These are phyloP conservation scores for Sitta carolinensis DNA, from an alignment of 2,797 vertebrate genomes.

Conservation along the genomic window DNA sequence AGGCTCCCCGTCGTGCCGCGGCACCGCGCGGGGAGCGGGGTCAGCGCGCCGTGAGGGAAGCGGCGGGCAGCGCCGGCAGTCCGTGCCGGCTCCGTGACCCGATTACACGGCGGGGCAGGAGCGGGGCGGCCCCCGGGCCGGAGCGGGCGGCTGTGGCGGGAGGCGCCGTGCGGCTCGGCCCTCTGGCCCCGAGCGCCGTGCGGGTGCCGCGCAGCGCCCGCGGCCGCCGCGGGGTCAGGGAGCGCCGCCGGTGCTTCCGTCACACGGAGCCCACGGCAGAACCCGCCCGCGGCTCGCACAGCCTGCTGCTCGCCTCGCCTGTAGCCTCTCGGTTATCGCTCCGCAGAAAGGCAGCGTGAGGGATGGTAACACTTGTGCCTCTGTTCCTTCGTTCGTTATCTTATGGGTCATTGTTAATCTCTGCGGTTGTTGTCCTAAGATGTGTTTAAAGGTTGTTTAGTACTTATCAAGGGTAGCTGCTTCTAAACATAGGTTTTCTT, in stretches of 20 bases:
- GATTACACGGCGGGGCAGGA: neutral
- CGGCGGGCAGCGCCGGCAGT: neutral
- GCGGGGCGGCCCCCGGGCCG: neutral
- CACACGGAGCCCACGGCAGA: rapidly evolving
- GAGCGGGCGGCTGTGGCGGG: too few species aligned
- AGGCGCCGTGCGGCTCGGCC: too few species aligned
- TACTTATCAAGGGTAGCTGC: neutral
- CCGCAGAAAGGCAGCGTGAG: rapidly evolving
- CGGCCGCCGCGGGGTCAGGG: rapidly evolving
- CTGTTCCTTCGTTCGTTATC: neutral
- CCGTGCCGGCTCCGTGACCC: neutral
- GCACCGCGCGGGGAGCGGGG: neutral
- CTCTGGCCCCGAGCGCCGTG: neutral
- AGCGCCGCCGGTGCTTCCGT: neutral
- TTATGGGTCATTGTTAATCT: neutral
- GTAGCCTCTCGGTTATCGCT: neutral
- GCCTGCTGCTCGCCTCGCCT: neutral
- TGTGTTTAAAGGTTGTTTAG: neutral
- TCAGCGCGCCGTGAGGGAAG: too few species aligned
- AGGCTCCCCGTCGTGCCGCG: neutral
- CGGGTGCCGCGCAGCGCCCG: neutral
- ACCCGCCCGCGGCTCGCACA: rapidly evolving
- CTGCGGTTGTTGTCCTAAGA: neutral
- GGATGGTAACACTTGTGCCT: rapidly evolving
- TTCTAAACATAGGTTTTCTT: neutral